Base-by-base conservation (phyloP, 1,140 invertebrate genomes). In the Caenorhabditis briggsae region DNA sequence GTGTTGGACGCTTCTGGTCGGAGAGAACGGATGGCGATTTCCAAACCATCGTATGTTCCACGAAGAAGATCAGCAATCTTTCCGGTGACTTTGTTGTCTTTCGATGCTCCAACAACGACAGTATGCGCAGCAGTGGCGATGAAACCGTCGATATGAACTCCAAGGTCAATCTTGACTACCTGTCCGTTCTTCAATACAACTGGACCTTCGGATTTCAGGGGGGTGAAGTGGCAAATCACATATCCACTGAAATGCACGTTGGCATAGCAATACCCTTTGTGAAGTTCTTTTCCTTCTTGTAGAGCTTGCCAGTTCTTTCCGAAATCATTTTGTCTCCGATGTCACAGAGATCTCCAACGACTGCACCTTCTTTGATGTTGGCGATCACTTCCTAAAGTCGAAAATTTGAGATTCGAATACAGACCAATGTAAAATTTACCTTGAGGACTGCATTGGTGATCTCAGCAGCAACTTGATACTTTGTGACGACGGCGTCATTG, bases 401-500 rank as follows among this genome's bases (percentile, higher is more conserved):
- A 82, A 87, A 55, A 88, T 48, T 20, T 82, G 65, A 78, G 33
- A 33, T 70, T 59, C 12, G n/a, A 9, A 87, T n/a, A 78, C 18
- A 55, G 20, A 20, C 14, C 20, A 64, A 48, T 20, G 5, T 56
- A 56, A 11, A 82, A 12, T 18, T 11, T 86, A 90, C 91, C 85
- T 92, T 92, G 11, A 92, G 83, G n/a, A 91, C 90, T 98, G 97
- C 95, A 93, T 99, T 99, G 87, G 97, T 97, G 93, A 99, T 98
- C 92, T 98, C 97, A 89, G 96, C 97, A 91, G 97, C 97, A 95
- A 98, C 96, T 95, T 98, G 98, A 94, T 99, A 99, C 94, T 99
- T 99, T 94, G 96, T 99, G 90, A 99, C 96, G 92, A 99, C 97
- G 94, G 97, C 95, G 94, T 99, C 97, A 94, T 98, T 96, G 85